Evolutionary conservation across 1,140 invertebrate species (phyloP), one percentile per base, ranked within the genome.

Genomic region (Aporrectodea caliginosa): DNA sequence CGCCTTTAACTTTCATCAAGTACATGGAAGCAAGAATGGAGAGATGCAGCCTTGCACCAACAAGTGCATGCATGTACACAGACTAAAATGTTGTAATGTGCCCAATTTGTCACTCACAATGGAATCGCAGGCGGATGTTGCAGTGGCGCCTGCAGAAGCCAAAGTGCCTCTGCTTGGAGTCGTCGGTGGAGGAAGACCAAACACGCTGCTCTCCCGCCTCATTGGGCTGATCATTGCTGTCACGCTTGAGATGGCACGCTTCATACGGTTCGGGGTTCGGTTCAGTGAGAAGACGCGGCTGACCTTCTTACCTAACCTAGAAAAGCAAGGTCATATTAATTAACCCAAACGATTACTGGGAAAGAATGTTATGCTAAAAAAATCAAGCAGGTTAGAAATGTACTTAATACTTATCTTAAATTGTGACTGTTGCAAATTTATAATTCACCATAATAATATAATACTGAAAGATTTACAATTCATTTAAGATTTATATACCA

Each of bases 231-330:
- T 79, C 12, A 82, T 82, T 73, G 85, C 81, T 34, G 83, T 81
- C 91, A 95, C 93, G n/a, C 94, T 95, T 16, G 95, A 97, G 85
- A 97, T 93, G 1, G 96, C 95, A 75, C 95, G 90, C 89, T 96
- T 97, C 82, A 97, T 86, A 88, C 95, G 96, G 75, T 93, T 94
- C 30, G 95, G 95, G 2, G 95, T 97, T 89, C 95, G 95, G 88
- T 95, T 96, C 87, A 97, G 95, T 77, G 95, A 97, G 84, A 98
- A 93, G 77, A 95, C 95, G 82, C 95, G 91, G 73, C 94, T 94
- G 30, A 98, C 94, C 27, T 86, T 82, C 91, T 96, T 96, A 84
- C 94, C 87, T 81, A 88, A 85, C 81, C 87, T 88, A 80, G 6
- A 81, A 77, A 82, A 68, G 78, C 58, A 82, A 80, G 35, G 69